Evolutionary conservation across 2,888 invertebrate genomes (phyloP), one percentile per base, ranked within the genome.

Genomic region (Magallana nippona): DNA sequence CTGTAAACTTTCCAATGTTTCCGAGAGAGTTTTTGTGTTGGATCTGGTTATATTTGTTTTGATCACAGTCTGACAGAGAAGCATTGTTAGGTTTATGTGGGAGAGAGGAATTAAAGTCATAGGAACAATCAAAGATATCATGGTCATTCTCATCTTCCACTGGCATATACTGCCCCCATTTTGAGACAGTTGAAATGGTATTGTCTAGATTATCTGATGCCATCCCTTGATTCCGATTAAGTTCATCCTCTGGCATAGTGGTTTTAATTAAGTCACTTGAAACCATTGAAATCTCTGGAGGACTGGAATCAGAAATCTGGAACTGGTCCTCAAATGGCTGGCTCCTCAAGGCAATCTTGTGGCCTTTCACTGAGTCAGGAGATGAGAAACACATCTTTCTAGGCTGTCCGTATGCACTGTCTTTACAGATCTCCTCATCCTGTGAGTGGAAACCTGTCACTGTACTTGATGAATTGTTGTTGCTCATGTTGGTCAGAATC

Each of bases 131-230:
- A 71, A 82, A 57, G 32, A 63, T 8, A 57, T 55, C 60, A 15
- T 79, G 58, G 8, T 78, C 57, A 15, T 84, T 82, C 56, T 32
- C 62, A 17, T 82, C 82, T 13, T 82, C 78, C 2, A 60, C 56
- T 17, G 62, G 55, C 11, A 63, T n/a, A 79, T 78, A 84, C 19
- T 82, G 82, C 17, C 79, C 82, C 84, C 84, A 84, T 19, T 84
- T 84, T 13, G 82, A 84, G 32, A 19, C 57, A 13, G 60, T 44
- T 60, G 22, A 22, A 1, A 17, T 60, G n/a, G n/a, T 17, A 78
- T 11, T 55, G n/a, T 55, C 13, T 44, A 63, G 1, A 22, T 19
- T 11, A 63, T 22, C 13, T 62, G 8, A 19, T 10, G 10, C 22
- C 10, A 11, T 19, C n/a, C 62, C 22, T 1, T n/a, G n/a, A n/a